These are phyloP conservation scores for Rhagoletis pomonella DNA, from an alignment of 1,140 invertebrate species.

Conservation along the genomic window DNA sequence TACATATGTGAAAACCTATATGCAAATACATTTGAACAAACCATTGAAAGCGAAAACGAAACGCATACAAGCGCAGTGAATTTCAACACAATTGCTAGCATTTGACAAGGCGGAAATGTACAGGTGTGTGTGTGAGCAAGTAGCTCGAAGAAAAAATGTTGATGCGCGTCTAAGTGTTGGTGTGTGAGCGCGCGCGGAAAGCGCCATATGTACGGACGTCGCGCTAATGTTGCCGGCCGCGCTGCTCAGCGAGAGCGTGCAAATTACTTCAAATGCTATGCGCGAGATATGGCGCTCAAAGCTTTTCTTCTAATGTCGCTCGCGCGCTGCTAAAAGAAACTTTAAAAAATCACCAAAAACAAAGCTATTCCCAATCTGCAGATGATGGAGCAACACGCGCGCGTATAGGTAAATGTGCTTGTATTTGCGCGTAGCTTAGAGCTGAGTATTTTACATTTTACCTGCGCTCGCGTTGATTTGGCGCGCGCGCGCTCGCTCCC, in stretches of 20 bases:
- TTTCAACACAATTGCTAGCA: neutral
- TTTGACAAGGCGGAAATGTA: neutral
- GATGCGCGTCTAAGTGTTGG: neutral
- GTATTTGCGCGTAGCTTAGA: neutral
- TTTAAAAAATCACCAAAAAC: neutral
- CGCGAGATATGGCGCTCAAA: neutral
- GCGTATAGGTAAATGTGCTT: neutral
- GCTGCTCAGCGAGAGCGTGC: neutral
- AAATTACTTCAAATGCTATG: neutral
- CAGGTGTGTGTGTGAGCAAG: conserved; percentile 17
- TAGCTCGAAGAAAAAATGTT: neutral
- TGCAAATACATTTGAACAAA: conserved; percentile 48
- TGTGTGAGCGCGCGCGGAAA: neutral
- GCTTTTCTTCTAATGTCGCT: conserved; percentile 41
- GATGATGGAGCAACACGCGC: neutral
- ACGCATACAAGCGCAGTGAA: conserved; percentile 5
- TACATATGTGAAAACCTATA: neutral
- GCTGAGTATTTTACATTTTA: neutral
- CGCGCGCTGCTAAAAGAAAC: neutral
- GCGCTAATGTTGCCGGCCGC: neutral
- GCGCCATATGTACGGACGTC: neutral
- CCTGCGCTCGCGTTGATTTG: too few species aligned
- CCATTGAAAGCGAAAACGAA: conserved; percentile 51
- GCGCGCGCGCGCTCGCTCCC: too few species aligned
- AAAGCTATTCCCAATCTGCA: conserved; percentile 5